phyloP scores from a whole-genome alignment of 2,888 invertebrate species.

The Drosophila pullipes region DNA sequence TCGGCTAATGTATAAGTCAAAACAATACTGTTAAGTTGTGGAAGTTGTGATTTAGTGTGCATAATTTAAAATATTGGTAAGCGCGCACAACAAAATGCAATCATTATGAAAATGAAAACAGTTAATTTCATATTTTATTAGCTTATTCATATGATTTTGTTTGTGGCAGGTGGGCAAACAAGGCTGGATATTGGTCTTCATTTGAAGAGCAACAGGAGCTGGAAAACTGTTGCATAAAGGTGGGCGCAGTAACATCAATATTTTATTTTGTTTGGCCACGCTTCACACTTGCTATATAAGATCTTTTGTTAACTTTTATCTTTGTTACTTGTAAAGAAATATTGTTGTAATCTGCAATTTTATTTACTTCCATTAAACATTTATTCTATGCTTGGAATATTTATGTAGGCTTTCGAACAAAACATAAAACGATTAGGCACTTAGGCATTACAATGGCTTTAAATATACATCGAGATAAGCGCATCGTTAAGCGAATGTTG shows the following conservation, averaged over 20 bases:
- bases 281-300: neutral
- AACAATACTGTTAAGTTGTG: constrained; percentile 54
- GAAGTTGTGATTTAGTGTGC: constrained; percentile 44
- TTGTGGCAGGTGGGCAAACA: neutral
- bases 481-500: constrained; percentile 35
- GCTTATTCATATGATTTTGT: neutral
- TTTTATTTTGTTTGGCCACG: neutral
- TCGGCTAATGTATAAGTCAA: constrained; percentile 57
- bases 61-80: constrained; percentile 41
- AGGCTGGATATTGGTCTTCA: neutral
- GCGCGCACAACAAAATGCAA: constrained; percentile 26
- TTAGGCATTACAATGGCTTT: constrained; percentile 2
- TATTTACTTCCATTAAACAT: neutral
- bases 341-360: neutral
- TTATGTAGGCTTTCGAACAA: neutral
- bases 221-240: neutral
- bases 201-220: neutral
- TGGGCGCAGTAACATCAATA: neutral
- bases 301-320: neutral
- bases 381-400: neutral
- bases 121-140: constrained; percentile 31
- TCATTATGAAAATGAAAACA: constrained; percentile 13
- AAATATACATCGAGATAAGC: constrained; percentile 26
- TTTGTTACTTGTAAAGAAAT: neutral
- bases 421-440: neutral